Evolutionary conservation across 2,797 vertebrate genomes (phyloP).

Genomic region (Phoebastria nigripes): DNA sequence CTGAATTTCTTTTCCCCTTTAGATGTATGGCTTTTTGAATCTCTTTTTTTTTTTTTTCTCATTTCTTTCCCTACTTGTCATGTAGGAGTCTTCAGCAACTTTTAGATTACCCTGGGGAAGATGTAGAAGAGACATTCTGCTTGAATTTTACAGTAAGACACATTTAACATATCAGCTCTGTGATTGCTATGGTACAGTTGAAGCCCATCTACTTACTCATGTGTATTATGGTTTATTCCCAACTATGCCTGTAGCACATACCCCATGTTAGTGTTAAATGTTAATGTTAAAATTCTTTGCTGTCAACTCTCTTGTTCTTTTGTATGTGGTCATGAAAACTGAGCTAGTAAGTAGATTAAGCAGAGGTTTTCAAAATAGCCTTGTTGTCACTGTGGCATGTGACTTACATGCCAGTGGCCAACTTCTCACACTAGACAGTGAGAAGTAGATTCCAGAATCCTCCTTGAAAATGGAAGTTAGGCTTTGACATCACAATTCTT

Average conservation of each 20-base stretch:
- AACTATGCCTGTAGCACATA: background rate
- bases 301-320: background rate
- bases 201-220: background rate
- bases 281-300: background rate
- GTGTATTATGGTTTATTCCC: background rate
- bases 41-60: background rate
- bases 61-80: background rate
- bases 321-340: background rate
- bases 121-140: conserved; percentile 92
- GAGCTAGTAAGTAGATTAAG: background rate
- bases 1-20: background rate
- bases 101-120: conserved; percentile 87
- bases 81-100: conserved; percentile 93
- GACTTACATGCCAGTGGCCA: background rate
- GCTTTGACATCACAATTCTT: background rate
- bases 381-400: background rate
- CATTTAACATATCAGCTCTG: background rate
- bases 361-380: background rate
- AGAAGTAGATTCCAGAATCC: background rate
- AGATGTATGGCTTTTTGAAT: background rate
- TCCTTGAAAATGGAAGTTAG: background rate
- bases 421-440: background rate
- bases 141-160: conserved; percentile 91
- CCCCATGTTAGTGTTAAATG: background rate
- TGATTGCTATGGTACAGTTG: background rate